Evolutionary conservation across 2,888 invertebrate species (phyloP).

Genomic region (Tryphoninae sp.): DNA sequence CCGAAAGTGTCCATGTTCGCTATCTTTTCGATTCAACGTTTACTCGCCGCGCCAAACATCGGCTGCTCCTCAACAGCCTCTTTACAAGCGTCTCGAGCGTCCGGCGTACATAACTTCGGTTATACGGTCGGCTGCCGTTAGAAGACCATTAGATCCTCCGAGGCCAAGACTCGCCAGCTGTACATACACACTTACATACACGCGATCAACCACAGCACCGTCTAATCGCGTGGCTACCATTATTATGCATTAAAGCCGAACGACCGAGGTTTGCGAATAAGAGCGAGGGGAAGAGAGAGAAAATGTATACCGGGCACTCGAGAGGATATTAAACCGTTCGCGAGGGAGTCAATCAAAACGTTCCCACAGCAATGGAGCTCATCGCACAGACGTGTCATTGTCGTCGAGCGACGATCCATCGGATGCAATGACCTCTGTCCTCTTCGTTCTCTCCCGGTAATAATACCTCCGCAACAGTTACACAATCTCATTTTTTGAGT

Average conservation of each 20-base stretch:
- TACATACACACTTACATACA: constrained; percentile 42
- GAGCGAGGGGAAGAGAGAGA: constrained; percentile 38
- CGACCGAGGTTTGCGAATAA: constrained; percentile 37
- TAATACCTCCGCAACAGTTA: constrained; percentile 57
- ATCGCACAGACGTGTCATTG: constrained; percentile 43
- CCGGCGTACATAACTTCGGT: background rate
- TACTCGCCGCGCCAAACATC: constrained; percentile 1
- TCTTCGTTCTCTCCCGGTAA: constrained; percentile 35
- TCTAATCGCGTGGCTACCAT: constrained; percentile 54
- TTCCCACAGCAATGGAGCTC: constrained; percentile 47
- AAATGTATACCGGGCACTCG: constrained; percentile 28
- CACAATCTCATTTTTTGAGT: constrained; percentile 56
- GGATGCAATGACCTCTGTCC: constrained; percentile 46
- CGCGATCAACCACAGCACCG: constrained; percentile 43
- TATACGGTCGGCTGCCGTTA: constrained; percentile 53
- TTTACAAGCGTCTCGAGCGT: background rate
- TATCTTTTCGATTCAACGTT: background rate
- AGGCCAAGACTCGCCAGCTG: constrained; percentile 42
- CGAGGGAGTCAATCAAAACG: constrained; percentile 60
- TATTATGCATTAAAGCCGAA: constrained; percentile 54
- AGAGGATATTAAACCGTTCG: constrained; percentile 38
- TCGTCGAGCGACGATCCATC: constrained; percentile 41
- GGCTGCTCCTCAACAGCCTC: background rate
- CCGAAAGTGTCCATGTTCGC: constrained; percentile 33
- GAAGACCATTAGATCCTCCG: constrained; percentile 49